Evolutionary conservation across 2,888 invertebrate species (phyloP).

Genomic region (Meghimatium bilineatum): DNA sequence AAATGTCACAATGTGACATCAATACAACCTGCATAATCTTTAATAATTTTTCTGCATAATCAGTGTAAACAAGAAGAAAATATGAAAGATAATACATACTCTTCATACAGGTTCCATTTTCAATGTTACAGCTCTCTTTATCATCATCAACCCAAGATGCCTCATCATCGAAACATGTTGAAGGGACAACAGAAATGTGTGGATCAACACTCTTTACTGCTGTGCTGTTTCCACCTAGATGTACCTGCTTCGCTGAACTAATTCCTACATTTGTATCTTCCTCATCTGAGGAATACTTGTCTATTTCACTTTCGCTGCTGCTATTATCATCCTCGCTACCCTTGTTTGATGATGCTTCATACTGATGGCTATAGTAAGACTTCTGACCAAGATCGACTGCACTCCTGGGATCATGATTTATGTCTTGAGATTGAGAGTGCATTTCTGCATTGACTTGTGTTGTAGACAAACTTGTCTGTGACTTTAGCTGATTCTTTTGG

Average conservation of each 20-base stretch:
- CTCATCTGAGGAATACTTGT: slow-evolving; percentile 39
- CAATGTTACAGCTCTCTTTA: slow-evolving; percentile 63
- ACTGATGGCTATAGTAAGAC: slow-evolving; percentile 13
- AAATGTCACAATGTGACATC: too few relatives aligned
- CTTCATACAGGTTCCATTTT: slow-evolving; percentile 60
- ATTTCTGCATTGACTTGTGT: not conserved
- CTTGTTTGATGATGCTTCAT: not conserved
- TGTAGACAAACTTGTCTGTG: slow-evolving; percentile 16
- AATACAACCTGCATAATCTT: too few relatives aligned
- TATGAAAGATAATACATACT: slow-evolving; percentile 19
- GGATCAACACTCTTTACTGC: not conserved
- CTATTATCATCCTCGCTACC: not conserved
- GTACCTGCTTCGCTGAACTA: not conserved
- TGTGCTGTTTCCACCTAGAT: not conserved
- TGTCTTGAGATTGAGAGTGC: not conserved
- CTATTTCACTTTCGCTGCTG: slow-evolving; percentile 49
- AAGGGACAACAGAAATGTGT: not conserved
- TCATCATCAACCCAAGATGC: slow-evolving; percentile 45
- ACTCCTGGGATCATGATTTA: not conserved
- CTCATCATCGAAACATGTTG: slow-evolving; percentile 47
- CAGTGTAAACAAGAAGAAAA: not conserved
- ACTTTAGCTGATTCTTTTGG: not conserved
- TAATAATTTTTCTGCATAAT: not conserved
- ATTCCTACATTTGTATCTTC: not conserved
- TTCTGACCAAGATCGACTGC: not conserved